phyloP scores from a whole-genome alignment of 2,888 invertebrate genomes.

The Antheraea assamensis region DNA sequence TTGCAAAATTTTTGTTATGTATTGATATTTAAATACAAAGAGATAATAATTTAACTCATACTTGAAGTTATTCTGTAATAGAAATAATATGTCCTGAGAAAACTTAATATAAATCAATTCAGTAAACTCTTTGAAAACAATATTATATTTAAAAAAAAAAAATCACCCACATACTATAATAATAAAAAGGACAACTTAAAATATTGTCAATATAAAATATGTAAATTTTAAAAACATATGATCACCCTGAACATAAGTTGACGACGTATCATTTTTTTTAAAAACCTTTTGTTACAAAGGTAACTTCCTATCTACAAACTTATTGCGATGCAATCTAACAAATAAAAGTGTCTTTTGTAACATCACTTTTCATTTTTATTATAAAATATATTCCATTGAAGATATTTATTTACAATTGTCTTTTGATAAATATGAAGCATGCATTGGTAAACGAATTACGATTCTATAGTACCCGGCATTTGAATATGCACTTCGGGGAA shows the following conservation, averaged over 20 bases:
- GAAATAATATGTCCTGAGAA: neutral
- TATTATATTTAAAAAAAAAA: neutral
- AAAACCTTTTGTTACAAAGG: slow-evolving; percentile 44
- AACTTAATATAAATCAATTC: neutral
- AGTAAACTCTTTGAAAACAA: neutral
- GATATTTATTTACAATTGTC: slow-evolving; percentile 29
- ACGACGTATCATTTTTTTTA: slow-evolving; percentile 46
- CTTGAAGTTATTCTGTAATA: neutral
- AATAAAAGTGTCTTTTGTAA: slow-evolving; percentile 41
- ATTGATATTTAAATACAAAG: no score
- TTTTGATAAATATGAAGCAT: neutral
- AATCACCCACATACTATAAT: neutral
- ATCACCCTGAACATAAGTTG: slow-evolving; percentile 38
- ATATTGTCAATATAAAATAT: neutral
- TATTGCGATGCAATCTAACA: slow-evolving; percentile 50
- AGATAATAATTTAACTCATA: neutral
- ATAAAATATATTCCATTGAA: slow-evolving; percentile 15
- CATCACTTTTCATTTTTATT: slow-evolving; percentile 48
- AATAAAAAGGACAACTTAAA: neutral
- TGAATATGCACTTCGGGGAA: no score
- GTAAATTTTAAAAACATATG: slow-evolving; percentile 23
- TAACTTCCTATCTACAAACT: slow-evolving; percentile 32
- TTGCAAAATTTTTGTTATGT: neutral
- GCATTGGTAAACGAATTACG: neutral
- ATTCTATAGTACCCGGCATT: no score